Percentiles rank a stretch among this genome's conserved stretches.
phyloP scores from a whole-genome alignment of 2,113 vertebrate genomes.

The Martes martes region DNA sequence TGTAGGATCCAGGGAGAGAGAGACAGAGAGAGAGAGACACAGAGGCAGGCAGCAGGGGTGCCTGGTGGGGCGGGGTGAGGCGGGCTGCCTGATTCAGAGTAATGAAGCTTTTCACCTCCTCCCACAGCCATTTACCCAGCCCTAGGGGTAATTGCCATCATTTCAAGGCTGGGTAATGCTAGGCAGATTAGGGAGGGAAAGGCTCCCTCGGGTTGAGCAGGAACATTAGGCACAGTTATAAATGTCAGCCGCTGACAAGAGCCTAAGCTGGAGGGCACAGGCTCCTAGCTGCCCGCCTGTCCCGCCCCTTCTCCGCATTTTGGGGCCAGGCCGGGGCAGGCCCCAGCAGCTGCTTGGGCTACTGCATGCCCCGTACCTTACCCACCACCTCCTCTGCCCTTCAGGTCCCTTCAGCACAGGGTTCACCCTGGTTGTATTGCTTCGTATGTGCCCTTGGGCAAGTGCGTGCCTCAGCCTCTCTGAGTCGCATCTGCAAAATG shows the following conservation, averaged over 20 bases:
- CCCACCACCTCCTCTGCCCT: no score
- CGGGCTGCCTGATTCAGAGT: background rate
- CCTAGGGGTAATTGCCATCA: background rate
- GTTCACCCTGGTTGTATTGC: background rate
- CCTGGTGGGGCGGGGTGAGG: background rate
- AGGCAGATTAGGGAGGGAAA: slow-evolving; percentile 7
- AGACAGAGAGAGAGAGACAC: background rate
- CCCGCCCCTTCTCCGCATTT: background rate
- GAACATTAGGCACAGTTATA: slow-evolving; percentile 18
- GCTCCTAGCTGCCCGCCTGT: background rate
- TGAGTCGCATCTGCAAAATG: background rate
- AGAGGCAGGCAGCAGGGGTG: background rate
- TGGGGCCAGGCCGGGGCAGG: background rate
- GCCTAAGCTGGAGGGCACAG: background rate
- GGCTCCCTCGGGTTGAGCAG: slow-evolving; percentile 4
- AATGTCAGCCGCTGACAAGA: slow-evolving; percentile 15
- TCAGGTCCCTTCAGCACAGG: background rate
- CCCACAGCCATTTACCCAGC: background rate
- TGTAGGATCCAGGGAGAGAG: background rate
- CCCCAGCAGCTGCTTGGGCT: background rate
- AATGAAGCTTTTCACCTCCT: background rate
- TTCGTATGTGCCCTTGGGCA: no score
- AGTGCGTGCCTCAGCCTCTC: background rate
- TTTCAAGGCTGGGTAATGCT: slow-evolving; percentile 44
- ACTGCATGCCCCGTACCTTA: no score